phyloP scores from a whole-genome alignment of 1,140 invertebrate genomes.

The Formica selysi region DNA sequence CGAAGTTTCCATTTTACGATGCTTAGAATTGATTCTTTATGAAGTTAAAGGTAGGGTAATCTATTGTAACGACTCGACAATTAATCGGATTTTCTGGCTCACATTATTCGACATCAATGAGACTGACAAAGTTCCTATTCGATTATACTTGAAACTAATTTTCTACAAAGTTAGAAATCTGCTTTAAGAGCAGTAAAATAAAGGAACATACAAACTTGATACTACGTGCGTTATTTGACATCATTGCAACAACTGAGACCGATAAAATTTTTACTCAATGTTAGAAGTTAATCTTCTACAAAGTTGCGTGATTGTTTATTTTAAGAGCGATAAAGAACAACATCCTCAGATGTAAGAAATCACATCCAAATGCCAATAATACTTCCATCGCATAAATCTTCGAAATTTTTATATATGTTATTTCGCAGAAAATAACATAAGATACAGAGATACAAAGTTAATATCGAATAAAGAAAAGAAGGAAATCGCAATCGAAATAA shows the following conservation, averaged over 20 bases:
- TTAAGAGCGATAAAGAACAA: not conserved
- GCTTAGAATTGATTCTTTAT: not conserved
- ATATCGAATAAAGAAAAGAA: not conserved
- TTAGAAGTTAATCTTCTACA: slow-evolving; percentile 3
- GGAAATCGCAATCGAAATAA: not conserved
- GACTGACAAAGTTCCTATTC: not conserved
- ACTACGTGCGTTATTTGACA: slow-evolving; percentile 1
- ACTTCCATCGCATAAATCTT: no score
- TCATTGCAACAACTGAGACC: not conserved
- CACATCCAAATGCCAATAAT: no score
- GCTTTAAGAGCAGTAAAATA: not conserved
- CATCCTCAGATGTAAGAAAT: no score
- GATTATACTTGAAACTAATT: not conserved
- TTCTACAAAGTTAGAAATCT: not conserved
- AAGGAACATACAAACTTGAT: slow-evolving; percentile 5
- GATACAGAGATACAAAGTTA: no score
- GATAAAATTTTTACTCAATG: not conserved
- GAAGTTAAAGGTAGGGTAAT: not conserved
- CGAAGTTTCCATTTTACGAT: not conserved
- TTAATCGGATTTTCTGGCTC: not conserved
- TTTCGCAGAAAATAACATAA: no score
- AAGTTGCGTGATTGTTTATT: not conserved
- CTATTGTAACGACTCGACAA: no score
- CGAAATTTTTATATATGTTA: no score
- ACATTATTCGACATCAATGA: not conserved